A percentile compares a stretch with the other conserved stretches of the same genome.
Evolutionary conservation across 2,113 vertebrate genomes (phyloP).

Genomic region (Tachycineta bicolor): DNA sequence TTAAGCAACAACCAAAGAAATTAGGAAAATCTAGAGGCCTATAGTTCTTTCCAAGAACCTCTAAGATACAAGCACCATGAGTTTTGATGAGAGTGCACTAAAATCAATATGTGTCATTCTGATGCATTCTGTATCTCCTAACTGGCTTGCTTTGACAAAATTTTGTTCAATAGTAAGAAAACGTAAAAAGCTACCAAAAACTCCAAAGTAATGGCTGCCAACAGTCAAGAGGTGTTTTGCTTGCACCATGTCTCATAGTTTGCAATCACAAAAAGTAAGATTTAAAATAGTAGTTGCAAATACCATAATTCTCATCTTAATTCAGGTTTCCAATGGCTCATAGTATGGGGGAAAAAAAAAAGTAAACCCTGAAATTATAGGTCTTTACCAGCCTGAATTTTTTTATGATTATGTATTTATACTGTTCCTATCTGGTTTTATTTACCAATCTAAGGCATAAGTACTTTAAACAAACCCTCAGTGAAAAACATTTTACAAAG

Average conservation of each 20-base stretch:
- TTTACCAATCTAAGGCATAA: background rate
- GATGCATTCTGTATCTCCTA: background rate
- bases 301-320: background rate
- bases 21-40: background rate
- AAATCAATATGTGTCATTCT: background rate
- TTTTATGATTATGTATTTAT: background rate
- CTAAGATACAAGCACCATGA: rapidly evolving
- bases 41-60: background rate
- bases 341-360: background rate
- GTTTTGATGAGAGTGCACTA: background rate
- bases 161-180: background rate
- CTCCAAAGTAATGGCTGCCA: background rate
- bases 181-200: background rate
- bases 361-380: background rate
- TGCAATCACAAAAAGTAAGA: background rate
- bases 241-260: background rate
- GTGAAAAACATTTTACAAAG: background rate
- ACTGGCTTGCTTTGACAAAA: background rate
- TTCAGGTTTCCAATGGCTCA: background rate
- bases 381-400: background rate
- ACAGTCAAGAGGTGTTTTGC: background rate
- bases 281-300: background rate
- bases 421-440: background rate
- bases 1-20: background rate
- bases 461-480: conserved; percentile 17